Conservation (phyloP, 2,888 invertebrate species). For the Melikaiella ostensackeni region DNA sequence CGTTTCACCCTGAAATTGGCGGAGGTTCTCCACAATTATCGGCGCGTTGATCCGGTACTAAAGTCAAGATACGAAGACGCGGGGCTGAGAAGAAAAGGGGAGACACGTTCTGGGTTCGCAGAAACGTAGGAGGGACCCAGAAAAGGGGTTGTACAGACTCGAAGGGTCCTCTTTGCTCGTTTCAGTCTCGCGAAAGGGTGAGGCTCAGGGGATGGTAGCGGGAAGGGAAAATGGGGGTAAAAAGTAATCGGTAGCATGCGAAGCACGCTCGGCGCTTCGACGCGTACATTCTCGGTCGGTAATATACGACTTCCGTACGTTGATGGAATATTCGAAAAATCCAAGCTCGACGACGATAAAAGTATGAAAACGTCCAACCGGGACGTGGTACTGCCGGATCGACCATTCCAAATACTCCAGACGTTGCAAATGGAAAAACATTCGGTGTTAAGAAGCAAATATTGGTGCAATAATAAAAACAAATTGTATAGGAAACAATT, state of each 20-base stretch:
- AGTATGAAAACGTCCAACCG: constrained; percentile 54
- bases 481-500: neutral
- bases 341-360: constrained; percentile 65
- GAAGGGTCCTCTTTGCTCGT: constrained; percentile 43
- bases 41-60: constrained; percentile 54
- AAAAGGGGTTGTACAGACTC: constrained; percentile 38
- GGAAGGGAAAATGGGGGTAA: constrained; percentile 45
- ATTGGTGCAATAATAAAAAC: neutral
- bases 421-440: constrained; percentile 1
- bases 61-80: constrained; percentile 54
- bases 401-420: constrained; percentile 22
- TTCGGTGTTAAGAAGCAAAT: neutral
- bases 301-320: constrained; percentile 72
- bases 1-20: constrained; percentile 33
- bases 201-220: constrained; percentile 40
- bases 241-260: constrained; percentile 69
- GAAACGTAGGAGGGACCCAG: constrained; percentile 48
- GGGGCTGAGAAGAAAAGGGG: constrained; percentile 49
- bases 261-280: constrained; percentile 64
- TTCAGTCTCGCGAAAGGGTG: constrained; percentile 46
- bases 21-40: constrained; percentile 44
- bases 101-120: constrained; percentile 36
- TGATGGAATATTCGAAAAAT: constrained; percentile 75
- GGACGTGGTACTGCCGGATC: constrained; percentile 8
- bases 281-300: constrained; percentile 65